Evolutionary conservation across 2,113 vertebrate species (phyloP), one percentile per base, ranked within the genome.

Genomic region (Xerus inauris): DNA sequence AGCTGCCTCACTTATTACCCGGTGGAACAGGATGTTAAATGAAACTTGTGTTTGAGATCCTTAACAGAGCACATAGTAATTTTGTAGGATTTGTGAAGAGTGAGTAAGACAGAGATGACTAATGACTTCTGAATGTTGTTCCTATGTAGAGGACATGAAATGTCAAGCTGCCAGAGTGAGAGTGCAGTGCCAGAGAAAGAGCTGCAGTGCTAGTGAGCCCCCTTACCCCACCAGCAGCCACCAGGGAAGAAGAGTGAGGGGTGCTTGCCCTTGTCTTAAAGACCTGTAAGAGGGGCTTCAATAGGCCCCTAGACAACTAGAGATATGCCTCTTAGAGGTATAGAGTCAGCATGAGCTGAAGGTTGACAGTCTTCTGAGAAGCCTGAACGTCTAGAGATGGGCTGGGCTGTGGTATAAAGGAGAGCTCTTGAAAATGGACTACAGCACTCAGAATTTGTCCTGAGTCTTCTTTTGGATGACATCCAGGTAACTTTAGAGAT

Each of bases 241-340:
- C 32, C 40, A 73, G 9, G 2, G 4, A 40, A 26, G 35, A 71
- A 19, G 26, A 9, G 3, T 7, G 32, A 72, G 26, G 40, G 22
- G 19, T 57, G 13, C 30, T 30, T 54, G 32, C 40, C 28, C 51
- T 6, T 30, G 7, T 54, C 47, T 40, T 64, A 16, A 75, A 51
- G 54, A 32, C 38, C 42, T 89, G 20, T 2, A 69, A 11, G 22
- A 81, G 7, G 28, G 16, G 8, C 42, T 30, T 76, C 28, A 30
- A 5, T 0, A 26, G 32, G 8, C 26, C 30, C 17, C 16, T 5
- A 17, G 49, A 72, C 3, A n/a, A 20, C 10, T 38, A 12, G n/a
- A 2, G 40, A 8, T 6, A 24, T 42, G 10, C 4, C 47, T 7
- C 62, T 47, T 35, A 22, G 38, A 77, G 32, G 28, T 47, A 20